Evolutionary conservation across 2,888 invertebrate species (phyloP), one percentile per base, ranked within the genome.

Genomic region (Lithophane socia): DNA sequence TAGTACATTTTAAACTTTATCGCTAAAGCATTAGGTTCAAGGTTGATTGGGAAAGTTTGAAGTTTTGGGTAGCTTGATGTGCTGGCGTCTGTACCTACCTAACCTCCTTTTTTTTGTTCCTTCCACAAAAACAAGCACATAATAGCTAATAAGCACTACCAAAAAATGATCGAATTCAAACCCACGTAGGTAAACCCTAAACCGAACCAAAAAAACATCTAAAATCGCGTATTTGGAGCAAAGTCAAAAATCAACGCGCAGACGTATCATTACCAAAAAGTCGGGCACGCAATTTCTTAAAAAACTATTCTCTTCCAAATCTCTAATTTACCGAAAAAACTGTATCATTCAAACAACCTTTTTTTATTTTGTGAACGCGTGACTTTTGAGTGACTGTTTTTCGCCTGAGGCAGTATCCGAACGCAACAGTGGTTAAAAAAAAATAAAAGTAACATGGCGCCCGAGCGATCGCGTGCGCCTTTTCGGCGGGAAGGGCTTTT

Each of bases 331-430:
- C 93, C 93, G 93, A 96, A 96, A 96, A 96, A 96, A 96, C 93
- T 95, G 90, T 96, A 96, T 96, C 96, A 96, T 96, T 96, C 94
- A 91, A 88, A 79, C 92, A 92, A 91, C 93, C 93, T 94, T 94
- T 93, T 94, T 94, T 94, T 91, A 5, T 37, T 90, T 82, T 80
- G 87, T 78, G 91, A 90, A 93, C 94, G 96, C 96, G 96, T 96
- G 96, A 96, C 96, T 96, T 95, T 96, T 96, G 96, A 96, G 94
- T 96, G 96, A 96, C 96, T 96, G 95, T 86, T 93, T 94, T 92
- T 91, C 91, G 93, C 96, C 93, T 91, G 91, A 90, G 95, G 96
- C 94, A 87, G 92, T 90, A 95, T 95, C 92, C 90, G 91, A 93
- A 92, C 92, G 92, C 92, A 92, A 93, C 95, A 94, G 93, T 94